Evolutionary conservation across 2,888 invertebrate genomes (phyloP), one percentile per base, ranked within the genome.

Genomic region (Athrips mouffetella): DNA sequence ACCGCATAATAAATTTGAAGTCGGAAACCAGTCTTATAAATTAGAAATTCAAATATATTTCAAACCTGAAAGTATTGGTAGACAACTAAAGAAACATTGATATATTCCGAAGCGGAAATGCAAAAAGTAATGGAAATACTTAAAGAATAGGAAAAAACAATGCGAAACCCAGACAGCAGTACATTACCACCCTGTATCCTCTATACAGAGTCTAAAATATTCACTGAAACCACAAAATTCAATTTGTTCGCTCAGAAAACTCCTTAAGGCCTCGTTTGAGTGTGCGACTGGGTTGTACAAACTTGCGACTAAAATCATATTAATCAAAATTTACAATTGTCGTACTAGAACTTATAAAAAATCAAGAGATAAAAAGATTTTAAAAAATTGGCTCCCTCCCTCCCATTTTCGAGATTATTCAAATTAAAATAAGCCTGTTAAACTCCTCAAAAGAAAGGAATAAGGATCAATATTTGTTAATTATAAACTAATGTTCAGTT

Each of bases 221-320:
- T 82, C 85, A 78, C 70, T 66, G 70, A 76, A 75, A 86, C 87
- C 87, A 79, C 86, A 84, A 83, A 86, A 87, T 86, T 86, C 87
- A 86, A 85, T 87, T 87, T 87, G 78, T 80, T 73, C 71, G 40
- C 63, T 70, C 72, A 73, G 76, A 70, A 73, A 65, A 63, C 67
- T 69, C 67, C 71, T 73, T 71, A 58, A 60, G 54, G 56, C 7
- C 18, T 10, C 30, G 45, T 16, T 33, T 44, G 11, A 49, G 20
- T 23, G 16, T 13, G 31, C 40, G 46, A 37, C 27, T 29, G 15
- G 13, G 42, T 13, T 16, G 33, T 30, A 10, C 11, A 20, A 11
- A 18, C 5, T 7, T 10, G 37, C 37, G 37, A 37, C n/a, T 21
- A 15, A n/a, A n/a, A n/a, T n/a, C n/a, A n/a, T n/a, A n/a, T n/a